Evolutionary conservation across 2,797 vertebrate species (phyloP).

Genomic region (Eurystomus glaucurus): DNA sequence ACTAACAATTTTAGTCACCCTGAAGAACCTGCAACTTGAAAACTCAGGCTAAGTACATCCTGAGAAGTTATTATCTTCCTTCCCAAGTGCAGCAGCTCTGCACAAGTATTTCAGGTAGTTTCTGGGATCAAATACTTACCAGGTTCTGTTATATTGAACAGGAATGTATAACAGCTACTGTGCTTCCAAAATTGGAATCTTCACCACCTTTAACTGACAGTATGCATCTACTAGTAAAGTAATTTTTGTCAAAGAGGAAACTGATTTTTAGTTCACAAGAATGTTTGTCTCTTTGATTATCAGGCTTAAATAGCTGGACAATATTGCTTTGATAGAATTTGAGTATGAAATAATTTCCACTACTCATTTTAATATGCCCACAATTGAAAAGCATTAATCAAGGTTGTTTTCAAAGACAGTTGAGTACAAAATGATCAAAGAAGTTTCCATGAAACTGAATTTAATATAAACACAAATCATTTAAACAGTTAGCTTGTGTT

Average conservation of each 20-base stretch:
- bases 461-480: background rate
- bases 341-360: background rate
- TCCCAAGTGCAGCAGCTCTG: background rate
- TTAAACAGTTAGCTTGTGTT: background rate
- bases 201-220: background rate
- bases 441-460: background rate
- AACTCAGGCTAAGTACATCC: background rate
- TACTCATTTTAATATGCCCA: background rate
- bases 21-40: background rate
- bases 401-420: background rate
- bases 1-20: background rate
- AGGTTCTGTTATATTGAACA: background rate
- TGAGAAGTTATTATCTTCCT: background rate
- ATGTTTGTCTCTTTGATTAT: background rate
- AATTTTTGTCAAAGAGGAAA: background rate
- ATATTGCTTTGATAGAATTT: background rate
- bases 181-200: background rate
- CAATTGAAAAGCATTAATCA: background rate
- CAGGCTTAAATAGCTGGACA: background rate
- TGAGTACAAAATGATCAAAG: background rate
- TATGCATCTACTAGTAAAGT: background rate
- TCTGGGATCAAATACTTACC: background rate
- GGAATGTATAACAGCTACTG: background rate
- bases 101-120: background rate
- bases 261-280: background rate